These are phyloP conservation scores for Netelia melanura DNA, from an alignment of 2,888 invertebrate species.

Conservation along the genomic window DNA sequence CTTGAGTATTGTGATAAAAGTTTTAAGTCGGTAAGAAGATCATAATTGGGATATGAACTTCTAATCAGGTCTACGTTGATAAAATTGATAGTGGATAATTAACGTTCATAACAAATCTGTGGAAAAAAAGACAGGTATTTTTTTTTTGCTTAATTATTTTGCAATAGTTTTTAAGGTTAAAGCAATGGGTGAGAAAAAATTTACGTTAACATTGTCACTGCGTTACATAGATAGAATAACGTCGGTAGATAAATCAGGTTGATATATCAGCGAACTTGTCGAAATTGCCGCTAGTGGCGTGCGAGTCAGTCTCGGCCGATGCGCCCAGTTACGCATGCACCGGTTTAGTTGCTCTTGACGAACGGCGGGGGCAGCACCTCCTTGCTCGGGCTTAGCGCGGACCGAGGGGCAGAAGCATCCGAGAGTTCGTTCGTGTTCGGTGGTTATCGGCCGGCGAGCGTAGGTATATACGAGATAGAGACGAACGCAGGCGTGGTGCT, in stretches of 20 bases:
- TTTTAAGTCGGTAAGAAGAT: too few species aligned
- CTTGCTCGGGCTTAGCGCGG: conserved; percentile 11
- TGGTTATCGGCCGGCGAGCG: conserved; percentile 70
- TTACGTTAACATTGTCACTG: background rate
- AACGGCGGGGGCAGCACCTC: conserved; percentile 32
- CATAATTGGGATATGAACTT: too few species aligned
- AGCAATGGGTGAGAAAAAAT: too few species aligned
- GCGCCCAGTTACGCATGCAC: background rate
- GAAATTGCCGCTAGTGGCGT: background rate
- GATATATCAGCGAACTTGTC: background rate
- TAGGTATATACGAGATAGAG: conserved; percentile 37
- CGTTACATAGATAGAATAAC: background rate
- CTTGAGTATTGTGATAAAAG: too few species aligned
- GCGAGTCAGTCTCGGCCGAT: background rate
- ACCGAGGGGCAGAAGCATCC: conserved; percentile 32
- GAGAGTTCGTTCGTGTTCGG: conserved; percentile 66
- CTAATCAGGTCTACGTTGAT: too few species aligned
- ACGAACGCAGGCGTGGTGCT: conserved; percentile 74
- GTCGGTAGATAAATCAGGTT: background rate
- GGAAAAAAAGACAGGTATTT: too few species aligned
- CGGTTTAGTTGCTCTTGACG: background rate
- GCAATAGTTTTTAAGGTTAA: too few species aligned
- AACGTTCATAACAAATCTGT: too few species aligned
- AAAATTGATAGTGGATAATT: too few species aligned
- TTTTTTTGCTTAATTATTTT: too few species aligned